These are phyloP conservation scores for Oryzias dopingdopingensis DNA, from an alignment of 2,797 vertebrate genomes.

Conservation along the genomic window DNA sequence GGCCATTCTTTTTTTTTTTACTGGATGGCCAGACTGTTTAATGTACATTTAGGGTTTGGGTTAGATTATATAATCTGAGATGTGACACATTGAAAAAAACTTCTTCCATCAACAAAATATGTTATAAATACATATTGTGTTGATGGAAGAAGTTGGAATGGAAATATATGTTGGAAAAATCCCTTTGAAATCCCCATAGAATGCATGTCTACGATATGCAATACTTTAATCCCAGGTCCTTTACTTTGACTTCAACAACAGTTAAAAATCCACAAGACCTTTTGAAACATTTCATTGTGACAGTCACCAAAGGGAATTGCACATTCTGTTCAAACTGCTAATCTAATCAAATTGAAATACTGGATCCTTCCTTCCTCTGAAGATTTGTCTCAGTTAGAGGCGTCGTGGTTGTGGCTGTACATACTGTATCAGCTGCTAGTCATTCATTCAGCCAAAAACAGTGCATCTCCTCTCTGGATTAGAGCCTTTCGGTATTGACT, in stretches of 20 bases:
- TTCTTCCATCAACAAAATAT: too few species aligned
- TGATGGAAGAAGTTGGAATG: too few species aligned
- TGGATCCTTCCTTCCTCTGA: not conserved
- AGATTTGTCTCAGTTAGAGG: not conserved
- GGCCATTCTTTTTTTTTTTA: too few species aligned
- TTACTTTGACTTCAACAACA: too few species aligned
- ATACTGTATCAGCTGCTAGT: not conserved
- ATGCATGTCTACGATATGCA: too few species aligned
- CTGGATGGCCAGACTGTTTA: too few species aligned
- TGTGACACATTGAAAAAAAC: too few species aligned
- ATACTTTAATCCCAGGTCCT: too few species aligned
- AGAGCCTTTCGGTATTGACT: constrained; percentile 20
- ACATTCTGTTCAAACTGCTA: not conserved
- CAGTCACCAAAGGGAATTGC: not conserved
- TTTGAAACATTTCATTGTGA: not conserved
- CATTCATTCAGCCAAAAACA: not conserved
- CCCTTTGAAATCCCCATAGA: not conserved
- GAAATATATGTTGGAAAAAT: not conserved
- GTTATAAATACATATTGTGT: too few species aligned
- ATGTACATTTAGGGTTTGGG: too few species aligned
- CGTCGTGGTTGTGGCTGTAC: not conserved
- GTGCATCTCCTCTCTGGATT: constrained; percentile 7
- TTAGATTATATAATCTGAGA: too few species aligned
- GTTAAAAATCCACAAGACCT: too few species aligned
- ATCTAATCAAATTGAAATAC: not conserved